Conservation (phyloP, 2,113 vertebrate genomes). For the Apodemus sylvaticus region DNA sequence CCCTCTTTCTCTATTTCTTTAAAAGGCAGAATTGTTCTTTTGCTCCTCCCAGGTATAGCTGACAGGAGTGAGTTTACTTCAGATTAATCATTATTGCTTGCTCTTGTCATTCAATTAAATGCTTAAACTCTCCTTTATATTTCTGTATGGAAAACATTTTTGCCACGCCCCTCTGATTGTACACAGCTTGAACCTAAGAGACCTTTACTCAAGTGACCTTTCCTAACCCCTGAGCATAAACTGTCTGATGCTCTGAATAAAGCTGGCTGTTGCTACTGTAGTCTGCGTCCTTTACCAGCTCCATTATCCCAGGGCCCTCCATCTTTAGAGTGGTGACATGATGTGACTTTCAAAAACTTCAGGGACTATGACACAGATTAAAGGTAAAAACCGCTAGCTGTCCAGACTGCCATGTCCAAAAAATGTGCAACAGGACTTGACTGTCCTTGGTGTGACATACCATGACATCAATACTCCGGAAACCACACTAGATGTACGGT, state of each 20-base stretch:
- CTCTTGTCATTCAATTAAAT: neutral
- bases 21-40: neutral
- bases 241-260: neutral
- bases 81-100: too few relatives aligned
- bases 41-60: too few relatives aligned
- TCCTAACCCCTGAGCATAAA: neutral
- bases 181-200: neutral
- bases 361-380: slow-evolving; percentile 42
- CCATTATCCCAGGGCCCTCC: neutral
- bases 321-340: neutral
- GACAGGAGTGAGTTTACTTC: neutral
- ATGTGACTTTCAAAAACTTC: slow-evolving; percentile 54
- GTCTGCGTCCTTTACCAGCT: neutral
- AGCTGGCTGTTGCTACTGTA: neutral
- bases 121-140: neutral
- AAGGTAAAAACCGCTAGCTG: slow-evolving; percentile 52
- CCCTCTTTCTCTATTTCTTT: neutral
- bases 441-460: slow-evolving; percentile 78
- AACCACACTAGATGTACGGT: slow-evolving; percentile 83
- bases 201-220: too few relatives aligned
- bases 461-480: slow-evolving; percentile 73
- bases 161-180: neutral
- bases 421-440: slow-evolving; percentile 73
- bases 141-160: neutral
- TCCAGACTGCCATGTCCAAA: slow-evolving; percentile 78